A percentile compares a stretch with the other conserved stretches of the same genome.
phyloP scores from a whole-genome alignment of 2,888 invertebrate species.

The Synergus laeviventris region DNA sequence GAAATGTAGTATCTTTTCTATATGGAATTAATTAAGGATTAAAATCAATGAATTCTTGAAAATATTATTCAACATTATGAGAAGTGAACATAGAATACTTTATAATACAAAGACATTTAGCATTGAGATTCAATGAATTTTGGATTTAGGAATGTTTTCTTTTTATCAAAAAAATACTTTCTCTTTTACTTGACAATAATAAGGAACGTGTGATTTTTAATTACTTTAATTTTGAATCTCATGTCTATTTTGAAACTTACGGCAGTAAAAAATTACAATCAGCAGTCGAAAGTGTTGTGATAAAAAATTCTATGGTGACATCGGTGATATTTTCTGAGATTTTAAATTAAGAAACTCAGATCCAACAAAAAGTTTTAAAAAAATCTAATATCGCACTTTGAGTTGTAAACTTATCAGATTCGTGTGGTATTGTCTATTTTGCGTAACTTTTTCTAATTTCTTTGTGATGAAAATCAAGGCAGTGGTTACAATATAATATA shows the following conservation, averaged over 20 bases:
- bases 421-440: conserved; percentile 29
- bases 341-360: neutral
- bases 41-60: neutral
- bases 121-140: neutral
- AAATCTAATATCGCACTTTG: neutral
- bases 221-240: neutral
- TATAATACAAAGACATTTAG: neutral
- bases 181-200: neutral
- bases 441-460: neutral
- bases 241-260: neutral
- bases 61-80: neutral
- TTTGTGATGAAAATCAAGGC: conserved; percentile 29
- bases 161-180: conserved; percentile 2
- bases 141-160: conserved; percentile 6
- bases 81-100: neutral
- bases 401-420: neutral
- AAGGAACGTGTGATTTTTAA: neutral
- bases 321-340: neutral
- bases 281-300: too few species aligned
- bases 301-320: neutral
- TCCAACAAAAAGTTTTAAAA: too few species aligned
- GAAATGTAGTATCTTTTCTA: neutral
- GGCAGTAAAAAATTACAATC: too few species aligned
- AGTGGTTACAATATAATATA: conserved; percentile 7
- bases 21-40: neutral